Evolutionary conservation across 2,888 invertebrate species (phyloP), one percentile per base, ranked within the genome.

Genomic region (Ctena decussata): DNA sequence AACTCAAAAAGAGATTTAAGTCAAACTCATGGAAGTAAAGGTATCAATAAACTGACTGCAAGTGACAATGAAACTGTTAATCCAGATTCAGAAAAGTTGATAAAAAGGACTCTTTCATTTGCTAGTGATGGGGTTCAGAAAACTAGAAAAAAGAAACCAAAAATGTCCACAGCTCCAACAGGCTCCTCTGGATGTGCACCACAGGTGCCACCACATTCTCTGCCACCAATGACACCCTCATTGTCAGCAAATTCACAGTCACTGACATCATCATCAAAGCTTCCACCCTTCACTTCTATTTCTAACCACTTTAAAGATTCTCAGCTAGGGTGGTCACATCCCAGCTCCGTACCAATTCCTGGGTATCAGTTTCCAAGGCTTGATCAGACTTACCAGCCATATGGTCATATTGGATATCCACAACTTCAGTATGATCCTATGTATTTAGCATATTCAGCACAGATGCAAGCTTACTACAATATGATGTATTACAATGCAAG

Each of bases 391-490:
- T 35, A 65, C 5, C 35, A 65, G 12, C 5, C 65, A 65, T 24
- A 12, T 32, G 15, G 21, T 12, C 21, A 11, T 35, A 15, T 1
- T 18, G 35, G 35, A 65, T 30, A 65, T 21, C 65, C 27, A 11
- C 8, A 27, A 3, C 32, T 65, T 12, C 15, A 12, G 18, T 65
- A 65, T 65, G 65, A 35, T 21, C 24, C 27, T 5, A 72, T 71
- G 77, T 82, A 76, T 70, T 27, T 57, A 12, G 80, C 77, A 0
- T 85, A 84, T 35, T 35, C 80, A 30, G 69, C 71, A 21, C 80
- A 84, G 21, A 11, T 86, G 39, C 82, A 84, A 41, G 75, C 80
- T 5, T 86, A 89, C 76, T 84, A 80, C 24, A 86, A 79, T 44
- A 77, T 65, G 65, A 32, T 82, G 71, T 84, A 80, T 39, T 65